phyloP scores from a whole-genome alignment of 2,797 vertebrate genomes.

The Sparus aurata region DNA sequence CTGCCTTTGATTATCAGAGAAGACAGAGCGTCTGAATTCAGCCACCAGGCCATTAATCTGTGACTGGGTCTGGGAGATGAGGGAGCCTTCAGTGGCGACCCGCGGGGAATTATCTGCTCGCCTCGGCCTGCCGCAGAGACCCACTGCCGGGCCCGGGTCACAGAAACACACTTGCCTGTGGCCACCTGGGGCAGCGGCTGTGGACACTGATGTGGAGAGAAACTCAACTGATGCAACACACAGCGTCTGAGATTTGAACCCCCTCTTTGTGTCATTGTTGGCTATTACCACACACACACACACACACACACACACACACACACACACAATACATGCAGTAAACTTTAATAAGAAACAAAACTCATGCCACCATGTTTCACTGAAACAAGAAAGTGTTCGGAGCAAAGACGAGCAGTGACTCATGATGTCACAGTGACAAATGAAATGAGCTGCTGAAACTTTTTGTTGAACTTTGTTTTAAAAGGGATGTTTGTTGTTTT shows the following conservation, averaged over 20 bases:
- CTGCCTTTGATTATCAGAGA: slow-evolving; percentile 78
- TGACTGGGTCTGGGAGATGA: slow-evolving; percentile 63
- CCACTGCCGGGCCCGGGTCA: slow-evolving; percentile 55
- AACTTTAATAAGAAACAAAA: background rate
- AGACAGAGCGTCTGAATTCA: slow-evolving; percentile 69
- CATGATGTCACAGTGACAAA: too few relatives aligned
- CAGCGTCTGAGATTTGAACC: background rate
- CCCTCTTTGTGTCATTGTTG: background rate
- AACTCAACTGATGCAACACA: slow-evolving; percentile 42
- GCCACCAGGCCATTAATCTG: slow-evolving; percentile 79
- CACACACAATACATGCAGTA: background rate
- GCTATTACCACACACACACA: background rate
- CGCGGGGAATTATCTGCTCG: slow-evolving; percentile 59
- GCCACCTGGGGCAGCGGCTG: slow-evolving; percentile 50
- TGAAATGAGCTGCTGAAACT: too few relatives aligned
- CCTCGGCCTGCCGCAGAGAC: slow-evolving; percentile 48
- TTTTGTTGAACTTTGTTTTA: too few relatives aligned
- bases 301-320: background rate
- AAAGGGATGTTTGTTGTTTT: too few relatives aligned
- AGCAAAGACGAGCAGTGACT: background rate
- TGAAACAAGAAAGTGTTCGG: background rate
- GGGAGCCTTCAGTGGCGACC: slow-evolving; percentile 56
- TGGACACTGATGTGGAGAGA: slow-evolving; percentile 41
- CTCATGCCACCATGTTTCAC: background rate
- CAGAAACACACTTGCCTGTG: slow-evolving; percentile 24